phyloP scores from a whole-genome alignment of 1,140 invertebrate species.

The Chlorops oryzae region DNA sequence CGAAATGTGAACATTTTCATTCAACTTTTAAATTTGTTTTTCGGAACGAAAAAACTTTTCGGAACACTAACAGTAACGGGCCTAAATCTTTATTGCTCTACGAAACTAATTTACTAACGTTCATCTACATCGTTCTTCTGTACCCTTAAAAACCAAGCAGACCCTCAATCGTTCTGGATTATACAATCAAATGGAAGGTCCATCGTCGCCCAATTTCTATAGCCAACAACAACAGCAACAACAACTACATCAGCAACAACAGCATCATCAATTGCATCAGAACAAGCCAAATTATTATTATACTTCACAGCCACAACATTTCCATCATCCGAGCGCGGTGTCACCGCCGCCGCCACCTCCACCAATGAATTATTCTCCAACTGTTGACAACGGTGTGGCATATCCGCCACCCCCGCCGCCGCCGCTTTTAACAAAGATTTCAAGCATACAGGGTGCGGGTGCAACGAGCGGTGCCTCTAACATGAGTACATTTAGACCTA shows the following conservation, averaged over 20 bases:
- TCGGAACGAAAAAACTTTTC: too few relatives aligned
- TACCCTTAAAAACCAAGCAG: too few relatives aligned
- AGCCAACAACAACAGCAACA: conserved; percentile 18
- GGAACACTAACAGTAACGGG: too few relatives aligned
- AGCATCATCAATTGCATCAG: too few relatives aligned
- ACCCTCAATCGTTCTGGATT: conserved; percentile 39
- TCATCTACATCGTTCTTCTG: too few relatives aligned
- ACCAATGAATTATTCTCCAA: conserved; percentile 1
- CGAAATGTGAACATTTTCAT: too few relatives aligned
- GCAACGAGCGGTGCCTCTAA: too few relatives aligned
- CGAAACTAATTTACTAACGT: too few relatives aligned
- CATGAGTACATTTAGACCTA: conserved; percentile 42
- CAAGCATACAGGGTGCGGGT: conserved; percentile 43
- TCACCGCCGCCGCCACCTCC: conserved; percentile 32
- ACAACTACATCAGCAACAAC: conserved; percentile 16
- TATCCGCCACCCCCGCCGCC: conserved; percentile 44
- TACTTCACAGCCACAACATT: conserved; percentile 37
- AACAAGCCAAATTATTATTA: conserved; percentile 41
- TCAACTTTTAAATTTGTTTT: too few relatives aligned
- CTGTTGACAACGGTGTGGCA: conserved; percentile 27
- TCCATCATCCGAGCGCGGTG: conserved; percentile 40
- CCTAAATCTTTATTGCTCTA: too few relatives aligned
- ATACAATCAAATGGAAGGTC: conserved; percentile 31
- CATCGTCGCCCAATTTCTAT: conserved; percentile 38
- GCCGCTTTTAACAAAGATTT: conserved; percentile 40